Base-by-base conservation (phyloP, 2,797 vertebrate genomes). In the Chiroxiphia lanceolata region DNA sequence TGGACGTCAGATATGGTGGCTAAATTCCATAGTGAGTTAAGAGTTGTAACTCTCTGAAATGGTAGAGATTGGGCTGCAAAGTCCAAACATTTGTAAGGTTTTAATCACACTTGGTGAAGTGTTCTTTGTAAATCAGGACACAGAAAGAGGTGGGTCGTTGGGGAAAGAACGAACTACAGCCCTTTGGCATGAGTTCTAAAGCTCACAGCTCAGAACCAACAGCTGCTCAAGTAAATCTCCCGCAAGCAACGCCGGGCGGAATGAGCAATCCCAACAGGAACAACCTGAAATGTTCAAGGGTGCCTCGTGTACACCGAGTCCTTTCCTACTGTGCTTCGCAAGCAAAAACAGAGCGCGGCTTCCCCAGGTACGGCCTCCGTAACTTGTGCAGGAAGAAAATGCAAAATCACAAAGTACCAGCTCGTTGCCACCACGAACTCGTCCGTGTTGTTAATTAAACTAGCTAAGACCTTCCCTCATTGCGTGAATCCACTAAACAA, bases 131-230 rank as follows among this genome's bases (percentile, higher is more conserved):
- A 87, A 91, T 92, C 82, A 94, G 85, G 89, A 96, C 93, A 89
- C 61, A 90, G 76, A 96, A 70, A 85, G 95, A 94, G 90, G 91
- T 95, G 92, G 83, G 74, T 69, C 63, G 9, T 87, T 82, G 86
- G 94, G 95, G 83, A 85, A 89, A 81, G 84, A 95, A 94, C 23
- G 72, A 97, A 95, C 95, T 91, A 93, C 96, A 97, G 95, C 97
- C 97, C 97, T 98, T 97, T 97, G 97, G 97, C 96, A 94, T 96
- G 93, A 97, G 96, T 96, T 96, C 95, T 95, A 94, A 96, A 96
- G 97, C 97, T 97, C 96, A 91, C 80, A 97, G 96, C 94, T 97
- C 94, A 92, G 78, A 95, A 96, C 96, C 93, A 95, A 96, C 96
- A 97, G 96, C 93, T 96, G 96, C 97, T 96, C 50, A 48, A 96